Percentiles rank a stretch among this genome's conserved stretches.
These are phyloP conservation scores for Rosalia funebris DNA, from an alignment of 2,888 invertebrate genomes.

Conservation along the genomic window DNA sequence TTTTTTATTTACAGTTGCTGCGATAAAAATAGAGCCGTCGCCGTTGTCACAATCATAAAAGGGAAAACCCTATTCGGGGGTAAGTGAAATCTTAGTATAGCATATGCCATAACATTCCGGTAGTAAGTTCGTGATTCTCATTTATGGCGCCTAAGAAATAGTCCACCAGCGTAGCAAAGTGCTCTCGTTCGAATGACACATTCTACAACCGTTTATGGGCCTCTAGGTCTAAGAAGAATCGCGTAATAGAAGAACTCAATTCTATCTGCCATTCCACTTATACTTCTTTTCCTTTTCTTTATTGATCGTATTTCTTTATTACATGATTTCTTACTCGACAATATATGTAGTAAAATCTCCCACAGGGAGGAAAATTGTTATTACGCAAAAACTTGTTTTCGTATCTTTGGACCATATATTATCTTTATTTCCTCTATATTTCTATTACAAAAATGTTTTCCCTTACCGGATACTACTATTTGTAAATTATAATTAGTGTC, in stretches of 20 bases:
- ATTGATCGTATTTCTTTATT: conserved; percentile 44
- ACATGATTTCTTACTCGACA: conserved; percentile 21
- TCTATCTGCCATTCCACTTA: conserved; percentile 41
- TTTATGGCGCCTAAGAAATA: conserved; percentile 50
- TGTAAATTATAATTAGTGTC: no score
- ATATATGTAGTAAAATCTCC: conserved; percentile 22
- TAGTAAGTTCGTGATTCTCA: conserved; percentile 46
- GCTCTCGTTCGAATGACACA: conserved; percentile 43
- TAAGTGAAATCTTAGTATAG: conserved; percentile 45
- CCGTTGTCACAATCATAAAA: conserved; percentile 48
- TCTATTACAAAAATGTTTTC: not conserved
- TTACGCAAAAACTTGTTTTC: conserved; percentile 15
- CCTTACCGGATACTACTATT: no score
- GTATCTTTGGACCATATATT: conserved; percentile 5
- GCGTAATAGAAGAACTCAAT: conserved; percentile 38
- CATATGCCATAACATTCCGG: conserved; percentile 46
- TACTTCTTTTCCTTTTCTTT: conserved; percentile 33
- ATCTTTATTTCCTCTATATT: not conserved
- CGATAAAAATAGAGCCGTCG: conserved; percentile 44
- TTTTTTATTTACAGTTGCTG: conserved; percentile 24
- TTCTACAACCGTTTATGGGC: conserved; percentile 29
- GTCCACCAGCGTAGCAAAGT: conserved; percentile 45
- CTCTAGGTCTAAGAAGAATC: conserved; percentile 34
- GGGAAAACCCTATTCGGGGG: conserved; percentile 42
- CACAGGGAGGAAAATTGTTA: conserved; percentile 18